Conservation (phyloP, 2,888 invertebrate species). For the Drosophila demipolita region DNA sequence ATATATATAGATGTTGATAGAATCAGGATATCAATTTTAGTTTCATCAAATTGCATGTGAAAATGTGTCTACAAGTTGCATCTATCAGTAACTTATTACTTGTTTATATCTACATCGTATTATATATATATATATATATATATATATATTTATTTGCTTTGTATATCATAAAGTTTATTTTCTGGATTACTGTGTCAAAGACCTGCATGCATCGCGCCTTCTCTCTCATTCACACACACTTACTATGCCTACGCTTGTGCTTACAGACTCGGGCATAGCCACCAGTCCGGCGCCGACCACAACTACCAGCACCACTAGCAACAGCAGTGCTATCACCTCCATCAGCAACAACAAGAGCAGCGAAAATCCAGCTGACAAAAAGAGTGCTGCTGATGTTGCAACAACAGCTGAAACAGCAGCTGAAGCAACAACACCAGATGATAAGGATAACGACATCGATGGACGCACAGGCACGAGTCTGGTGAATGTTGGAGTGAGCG, state of each 20-base stretch:
- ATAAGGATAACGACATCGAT: not conserved
- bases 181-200: not conserved
- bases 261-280: slow-evolving; percentile 84
- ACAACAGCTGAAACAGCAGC: not conserved
- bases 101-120: too few species aligned
- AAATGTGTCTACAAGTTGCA: too few species aligned
- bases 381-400: slow-evolving; percentile 1
- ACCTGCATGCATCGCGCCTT: not conserved
- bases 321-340: slow-evolving; percentile 28
- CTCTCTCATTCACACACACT: slow-evolving; percentile 1
- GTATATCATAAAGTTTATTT: not conserved
- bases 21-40: not conserved
- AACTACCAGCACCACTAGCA: slow-evolving; percentile 35
- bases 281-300: slow-evolving; percentile 83
- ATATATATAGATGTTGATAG: not conserved
- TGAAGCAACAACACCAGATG: not conserved
- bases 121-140: not conserved
- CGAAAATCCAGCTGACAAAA: slow-evolving; percentile 9
- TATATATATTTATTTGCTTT: too few species aligned
- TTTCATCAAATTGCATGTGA: not conserved
- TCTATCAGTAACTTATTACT: too few species aligned
- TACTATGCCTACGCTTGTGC: not conserved
- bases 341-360: slow-evolving; percentile 24
- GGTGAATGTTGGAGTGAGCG: slow-evolving; percentile 81
- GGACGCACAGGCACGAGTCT: slow-evolving; percentile 66